These are phyloP conservation scores for Heterocephalus glaber DNA, from an alignment of 2,113 vertebrate species.

Conservation along the genomic window DNA sequence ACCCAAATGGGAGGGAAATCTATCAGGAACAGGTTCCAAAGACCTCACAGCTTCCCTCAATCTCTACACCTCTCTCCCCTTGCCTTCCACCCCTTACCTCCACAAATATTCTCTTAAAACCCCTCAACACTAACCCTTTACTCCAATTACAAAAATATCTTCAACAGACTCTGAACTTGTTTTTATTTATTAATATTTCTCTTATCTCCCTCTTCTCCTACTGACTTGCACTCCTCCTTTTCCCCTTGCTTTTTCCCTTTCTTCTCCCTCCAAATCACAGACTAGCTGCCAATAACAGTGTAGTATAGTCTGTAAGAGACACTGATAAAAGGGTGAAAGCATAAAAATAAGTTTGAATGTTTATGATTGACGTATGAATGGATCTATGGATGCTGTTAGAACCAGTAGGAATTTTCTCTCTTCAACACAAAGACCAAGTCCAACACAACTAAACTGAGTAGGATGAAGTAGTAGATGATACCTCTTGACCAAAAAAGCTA, in stretches of 20 bases:
- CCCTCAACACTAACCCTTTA: background rate
- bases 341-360: background rate
- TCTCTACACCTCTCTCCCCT: background rate
- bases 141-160: background rate
- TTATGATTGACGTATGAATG: background rate
- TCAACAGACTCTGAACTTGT: background rate
- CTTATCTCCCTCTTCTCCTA: background rate
- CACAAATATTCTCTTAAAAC: background rate
- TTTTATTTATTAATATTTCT: background rate
- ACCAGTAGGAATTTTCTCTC: background rate
- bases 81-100: background rate
- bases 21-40: background rate
- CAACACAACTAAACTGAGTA: background rate
- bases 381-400: background rate
- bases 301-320: background rate
- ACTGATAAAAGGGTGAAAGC: background rate
- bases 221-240: background rate
- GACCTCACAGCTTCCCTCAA: background rate
- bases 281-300: background rate
- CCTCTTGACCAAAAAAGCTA: background rate
- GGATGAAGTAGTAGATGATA: background rate
- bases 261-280: background rate
- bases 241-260: background rate
- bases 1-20: too few species aligned
- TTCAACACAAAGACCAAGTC: background rate